A percentile compares a stretch with the other conserved stretches of the same genome.
These are phyloP conservation scores for Hedychridium roseum DNA, from an alignment of 2,888 invertebrate species.

Conservation along the genomic window DNA sequence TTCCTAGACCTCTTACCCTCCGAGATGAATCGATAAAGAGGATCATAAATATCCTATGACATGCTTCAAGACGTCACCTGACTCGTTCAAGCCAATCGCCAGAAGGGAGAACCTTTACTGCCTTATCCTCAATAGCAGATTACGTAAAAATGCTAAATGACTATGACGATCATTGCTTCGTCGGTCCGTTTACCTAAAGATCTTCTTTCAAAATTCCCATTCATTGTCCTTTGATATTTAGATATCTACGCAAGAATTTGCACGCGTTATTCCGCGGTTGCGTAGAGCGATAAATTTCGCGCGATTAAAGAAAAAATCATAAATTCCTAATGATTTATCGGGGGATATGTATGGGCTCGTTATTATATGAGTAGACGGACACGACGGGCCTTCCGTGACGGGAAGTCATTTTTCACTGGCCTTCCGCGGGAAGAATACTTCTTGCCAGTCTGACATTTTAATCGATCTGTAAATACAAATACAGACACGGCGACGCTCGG, in stretches of 20 bases:
- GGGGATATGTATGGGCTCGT: slow-evolving; percentile 43
- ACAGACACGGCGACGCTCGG: too few relatives aligned
- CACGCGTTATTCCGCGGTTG: too few relatives aligned
- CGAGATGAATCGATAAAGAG: slow-evolving; percentile 18
- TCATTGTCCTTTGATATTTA: too few relatives aligned
- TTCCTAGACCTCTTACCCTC: slow-evolving; percentile 4
- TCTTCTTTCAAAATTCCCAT: too few relatives aligned
- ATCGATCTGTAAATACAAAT: slow-evolving; percentile 47
- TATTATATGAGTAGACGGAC: slow-evolving; percentile 35
- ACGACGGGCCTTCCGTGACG: slow-evolving; percentile 47
- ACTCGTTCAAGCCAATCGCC: too few relatives aligned
- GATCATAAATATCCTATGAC: slow-evolving; percentile 25
- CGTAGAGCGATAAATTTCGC: slow-evolving; percentile 28
- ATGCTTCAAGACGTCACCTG: too few relatives aligned
- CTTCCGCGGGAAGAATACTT: slow-evolving; percentile 46
- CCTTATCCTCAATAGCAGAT: too few relatives aligned
- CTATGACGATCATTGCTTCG: too few relatives aligned
- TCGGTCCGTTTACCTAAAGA: too few relatives aligned
- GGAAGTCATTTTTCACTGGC: slow-evolving; percentile 49
- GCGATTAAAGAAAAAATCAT: slow-evolving; percentile 34
- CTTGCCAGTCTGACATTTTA: slow-evolving; percentile 46
- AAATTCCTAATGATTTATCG: slow-evolving; percentile 53
- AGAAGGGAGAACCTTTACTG: too few relatives aligned
- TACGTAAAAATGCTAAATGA: too few relatives aligned
- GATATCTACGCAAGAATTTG: too few relatives aligned